A percentile compares a stretch with the other conserved stretches of the same genome.
Evolutionary conservation across 2,797 vertebrate species (phyloP).

Genomic region (Phoeniculus purpureus): DNA sequence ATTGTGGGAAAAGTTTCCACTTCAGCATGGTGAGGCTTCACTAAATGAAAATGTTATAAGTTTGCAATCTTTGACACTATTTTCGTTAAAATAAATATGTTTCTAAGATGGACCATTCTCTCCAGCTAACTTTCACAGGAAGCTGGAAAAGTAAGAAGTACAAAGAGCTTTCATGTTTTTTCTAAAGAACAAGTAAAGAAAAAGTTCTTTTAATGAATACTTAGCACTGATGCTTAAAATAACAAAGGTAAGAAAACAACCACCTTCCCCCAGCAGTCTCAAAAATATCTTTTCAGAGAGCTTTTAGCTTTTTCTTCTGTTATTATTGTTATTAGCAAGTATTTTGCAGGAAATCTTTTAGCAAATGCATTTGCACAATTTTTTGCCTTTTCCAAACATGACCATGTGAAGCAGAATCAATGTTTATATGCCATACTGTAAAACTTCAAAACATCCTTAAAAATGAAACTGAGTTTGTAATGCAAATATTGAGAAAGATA

Average conservation of each 20-base stretch:
- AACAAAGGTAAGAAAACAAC: not conserved
- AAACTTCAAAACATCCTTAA: not conserved
- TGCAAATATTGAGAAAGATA: not conserved
- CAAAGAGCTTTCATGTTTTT: not conserved
- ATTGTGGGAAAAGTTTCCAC: not conserved
- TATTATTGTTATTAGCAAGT: not conserved
- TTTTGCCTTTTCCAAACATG: not conserved
- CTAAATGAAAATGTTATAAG: not conserved
- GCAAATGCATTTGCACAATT: slow-evolving; percentile 3
- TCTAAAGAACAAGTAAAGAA: not conserved
- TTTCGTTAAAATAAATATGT: not conserved
- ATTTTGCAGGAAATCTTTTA: not conserved
- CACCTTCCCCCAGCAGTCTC: not conserved
- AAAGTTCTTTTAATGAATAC: not conserved
- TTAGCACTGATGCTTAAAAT: not conserved
- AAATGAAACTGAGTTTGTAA: not conserved
- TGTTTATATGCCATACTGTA: not conserved
- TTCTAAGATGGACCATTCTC: not conserved
- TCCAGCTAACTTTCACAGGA: not conserved
- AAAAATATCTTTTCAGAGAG: not conserved
- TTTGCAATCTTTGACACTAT: not conserved
- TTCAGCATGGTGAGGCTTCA: not conserved
- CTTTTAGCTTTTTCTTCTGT: not conserved
- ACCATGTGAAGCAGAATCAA: not conserved
- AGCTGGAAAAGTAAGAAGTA: not conserved